These are phyloP conservation scores for Clanis bilineata DNA, from an alignment of 2,888 invertebrate species.

Conservation along the genomic window DNA sequence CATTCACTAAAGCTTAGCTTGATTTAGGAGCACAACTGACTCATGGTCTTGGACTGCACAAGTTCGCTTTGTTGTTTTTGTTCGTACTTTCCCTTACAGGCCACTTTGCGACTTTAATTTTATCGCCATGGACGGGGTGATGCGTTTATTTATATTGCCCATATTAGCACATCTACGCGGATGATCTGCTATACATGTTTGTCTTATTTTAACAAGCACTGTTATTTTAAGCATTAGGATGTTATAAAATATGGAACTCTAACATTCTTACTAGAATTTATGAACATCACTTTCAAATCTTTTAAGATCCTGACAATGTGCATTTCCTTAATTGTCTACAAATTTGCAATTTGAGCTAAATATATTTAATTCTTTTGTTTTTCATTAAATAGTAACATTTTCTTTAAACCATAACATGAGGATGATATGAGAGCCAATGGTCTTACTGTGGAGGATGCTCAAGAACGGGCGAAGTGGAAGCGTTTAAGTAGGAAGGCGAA, in stretches of 20 bases:
- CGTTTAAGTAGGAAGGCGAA: too few species aligned
- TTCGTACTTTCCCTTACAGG: slow-evolving; percentile 1
- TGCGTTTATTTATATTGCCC: slow-evolving; percentile 1
- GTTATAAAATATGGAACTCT: background rate
- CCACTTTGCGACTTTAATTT: slow-evolving; percentile 22
- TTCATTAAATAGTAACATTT: too few species aligned
- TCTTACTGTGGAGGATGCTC: too few species aligned
- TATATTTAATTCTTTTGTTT: too few species aligned
- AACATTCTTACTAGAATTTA: too few species aligned
- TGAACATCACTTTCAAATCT: too few species aligned
- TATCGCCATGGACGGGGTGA: slow-evolving; percentile 19
- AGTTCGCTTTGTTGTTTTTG: slow-evolving; percentile 6
- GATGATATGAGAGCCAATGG: too few species aligned
- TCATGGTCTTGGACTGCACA: slow-evolving; percentile 1
- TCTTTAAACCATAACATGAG: too few species aligned
- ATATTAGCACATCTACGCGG: background rate
- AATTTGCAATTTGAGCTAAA: too few species aligned
- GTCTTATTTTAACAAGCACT: background rate
- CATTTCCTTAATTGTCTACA: too few species aligned
- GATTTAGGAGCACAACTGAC: slow-evolving; percentile 8
- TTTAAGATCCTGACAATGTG: too few species aligned
- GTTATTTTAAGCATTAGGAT: background rate
- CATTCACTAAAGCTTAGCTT: background rate
- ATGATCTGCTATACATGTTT: background rate
- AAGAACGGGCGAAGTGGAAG: too few species aligned